Evolutionary conservation across 2,113 vertebrate genomes (phyloP), one percentile per base, ranked within the genome.

Genomic region (Actenoides hombroni): DNA sequence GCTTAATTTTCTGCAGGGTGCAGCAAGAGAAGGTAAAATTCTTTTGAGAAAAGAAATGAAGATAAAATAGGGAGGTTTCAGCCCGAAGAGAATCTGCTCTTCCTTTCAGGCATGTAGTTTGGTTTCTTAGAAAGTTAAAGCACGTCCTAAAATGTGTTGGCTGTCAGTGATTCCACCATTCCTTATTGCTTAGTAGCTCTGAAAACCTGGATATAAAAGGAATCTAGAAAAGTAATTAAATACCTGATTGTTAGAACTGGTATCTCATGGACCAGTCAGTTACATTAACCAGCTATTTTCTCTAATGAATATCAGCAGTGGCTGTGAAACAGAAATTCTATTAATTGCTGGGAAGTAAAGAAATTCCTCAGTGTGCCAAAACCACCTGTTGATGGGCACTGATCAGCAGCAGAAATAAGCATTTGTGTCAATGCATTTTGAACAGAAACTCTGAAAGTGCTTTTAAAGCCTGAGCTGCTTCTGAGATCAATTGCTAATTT

Each of bases 1-100:
- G 54, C 44, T 88, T 95, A 65, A 85, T 95, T 88, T 94, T 90
- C 70, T 88, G 25, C 51, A 82, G 53, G 53, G 60, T 68, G 33
- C 51, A 49, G 49, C 17, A 82, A 51, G 39, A 78, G 48, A 56
- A 79, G 49, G 82, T 48, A 76, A 90, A 91, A 79, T 42, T 48
- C 40, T 75, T 75, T 17, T 42, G 25, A 71, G 69, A 42, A 51
- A 79, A 76, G 60, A 65, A 86, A 92, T 74, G 46, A 89, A 91
- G 84, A 88, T 67, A 56, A 63, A 94, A 75, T 35, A n/a, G 56
- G n/a, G n/a, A 53, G 31, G 13, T 49, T 91, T 89, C 60, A 86
- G n/a, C 73, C 80, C 33, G 14, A 81, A 77, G 70, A 74, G 65
- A 64, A 53, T 69, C 69, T 6, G 49, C 6, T 49, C 25, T 59